Conservation (phyloP, 2,797 vertebrate species). For the Acropternis orthonyx region DNA sequence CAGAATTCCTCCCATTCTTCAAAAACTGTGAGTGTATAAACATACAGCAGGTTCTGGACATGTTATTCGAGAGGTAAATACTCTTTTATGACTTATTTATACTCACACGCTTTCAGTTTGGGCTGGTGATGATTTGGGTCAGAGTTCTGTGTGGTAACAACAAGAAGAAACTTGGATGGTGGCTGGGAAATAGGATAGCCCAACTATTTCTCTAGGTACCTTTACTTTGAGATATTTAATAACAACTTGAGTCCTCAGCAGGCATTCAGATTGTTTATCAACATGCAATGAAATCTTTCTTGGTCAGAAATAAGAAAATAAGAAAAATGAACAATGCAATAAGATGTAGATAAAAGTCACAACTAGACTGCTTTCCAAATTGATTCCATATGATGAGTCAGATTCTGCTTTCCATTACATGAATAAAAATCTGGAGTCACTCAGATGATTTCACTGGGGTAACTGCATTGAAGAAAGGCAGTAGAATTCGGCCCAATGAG, state of each 20-base stretch:
- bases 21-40: background rate
- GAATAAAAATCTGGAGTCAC: slow-evolving; percentile 52
- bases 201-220: slow-evolving; percentile 8
- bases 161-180: background rate
- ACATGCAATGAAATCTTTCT: background rate
- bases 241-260: slow-evolving; percentile 7
- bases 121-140: slow-evolving; percentile 12
- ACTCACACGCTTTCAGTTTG: background rate
- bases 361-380: slow-evolving; percentile 49
- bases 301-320: background rate
- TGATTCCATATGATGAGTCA: slow-evolving; percentile 45
- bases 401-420: slow-evolving; percentile 58
- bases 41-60: background rate
- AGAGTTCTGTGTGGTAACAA: slow-evolving; percentile 13
- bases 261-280: slow-evolving; percentile 53
- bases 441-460: slow-evolving; percentile 22
- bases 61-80: slow-evolving; percentile 13
- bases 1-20: background rate
- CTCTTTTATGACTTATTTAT: background rate
- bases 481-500: slow-evolving; percentile 10
- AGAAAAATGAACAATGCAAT: slow-evolving; percentile 58
- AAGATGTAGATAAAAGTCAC: slow-evolving; percentile 45
- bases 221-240: slow-evolving; percentile 22
- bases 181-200: slow-evolving; percentile 16
- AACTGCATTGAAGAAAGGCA: slow-evolving; percentile 47